These are phyloP conservation scores for Todus mexicanus DNA, from an alignment of 2,797 vertebrate genomes.

Conservation along the genomic window DNA sequence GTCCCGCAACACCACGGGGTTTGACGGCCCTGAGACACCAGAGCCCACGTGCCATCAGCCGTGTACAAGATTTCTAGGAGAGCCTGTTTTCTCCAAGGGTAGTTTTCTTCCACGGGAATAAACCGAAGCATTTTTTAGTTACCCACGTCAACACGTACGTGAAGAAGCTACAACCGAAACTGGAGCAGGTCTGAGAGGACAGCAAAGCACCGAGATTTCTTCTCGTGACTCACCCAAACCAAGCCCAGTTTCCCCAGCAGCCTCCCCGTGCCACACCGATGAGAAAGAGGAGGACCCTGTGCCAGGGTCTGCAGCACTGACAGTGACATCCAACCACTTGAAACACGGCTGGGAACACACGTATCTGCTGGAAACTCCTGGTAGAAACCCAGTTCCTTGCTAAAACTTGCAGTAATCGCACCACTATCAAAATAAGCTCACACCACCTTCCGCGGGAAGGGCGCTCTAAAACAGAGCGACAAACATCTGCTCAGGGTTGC, in stretches of 20 bases:
- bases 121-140: neutral
- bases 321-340: rapidly evolving
- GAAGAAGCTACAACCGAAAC: neutral
- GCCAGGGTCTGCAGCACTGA: neutral
- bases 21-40: neutral
- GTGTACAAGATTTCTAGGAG: neutral
- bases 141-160: rapidly evolving
- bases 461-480: neutral
- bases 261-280: rapidly evolving
- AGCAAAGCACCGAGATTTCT: neutral
- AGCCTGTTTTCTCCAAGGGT: neutral
- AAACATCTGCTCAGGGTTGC: neutral
- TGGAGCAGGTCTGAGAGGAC: neutral
- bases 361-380: neutral
- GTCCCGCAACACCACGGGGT: neutral
- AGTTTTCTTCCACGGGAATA: neutral
- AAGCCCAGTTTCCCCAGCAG: neutral
- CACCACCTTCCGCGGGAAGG: neutral
- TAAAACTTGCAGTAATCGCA: neutral
- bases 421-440: neutral
- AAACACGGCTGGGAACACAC: neutral
- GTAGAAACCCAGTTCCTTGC: neutral
- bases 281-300: neutral
- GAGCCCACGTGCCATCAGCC: neutral
- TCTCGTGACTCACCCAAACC: neutral